A percentile compares a stretch with the other conserved stretches of the same genome.
Conservation (phyloP, 2,888 invertebrate species). For the Leucophora obtusa region DNA sequence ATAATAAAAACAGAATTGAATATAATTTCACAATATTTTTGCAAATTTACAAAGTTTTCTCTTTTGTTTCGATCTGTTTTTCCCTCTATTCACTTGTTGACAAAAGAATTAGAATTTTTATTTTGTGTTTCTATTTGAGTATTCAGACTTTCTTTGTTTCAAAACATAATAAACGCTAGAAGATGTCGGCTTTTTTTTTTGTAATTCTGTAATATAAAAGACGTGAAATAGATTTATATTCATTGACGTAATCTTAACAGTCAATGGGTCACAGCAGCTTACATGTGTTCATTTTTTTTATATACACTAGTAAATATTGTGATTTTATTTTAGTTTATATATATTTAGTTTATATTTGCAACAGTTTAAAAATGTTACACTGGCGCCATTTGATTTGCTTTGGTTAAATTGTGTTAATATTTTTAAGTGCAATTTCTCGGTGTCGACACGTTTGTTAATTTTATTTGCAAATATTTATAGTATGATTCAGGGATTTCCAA, state of each 20-base stretch:
- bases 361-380: background rate
- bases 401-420: background rate
- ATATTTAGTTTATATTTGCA: background rate
- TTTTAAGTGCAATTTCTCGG: background rate
- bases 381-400: background rate
- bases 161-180: background rate
- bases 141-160: slow-evolving; percentile 3
- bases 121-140: background rate
- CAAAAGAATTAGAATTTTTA: background rate
- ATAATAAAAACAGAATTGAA: slow-evolving; percentile 39
- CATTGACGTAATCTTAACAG: background rate
- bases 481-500: too few species aligned
- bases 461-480: too few species aligned
- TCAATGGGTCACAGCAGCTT: background rate
- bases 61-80: slow-evolving; percentile 35
- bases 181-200: too few species aligned
- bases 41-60: slow-evolving; percentile 50
- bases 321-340: background rate
- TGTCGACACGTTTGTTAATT: too few species aligned
- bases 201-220: background rate
- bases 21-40: slow-evolving; percentile 59
- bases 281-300: background rate
- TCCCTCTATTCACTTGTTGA: background rate
- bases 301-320: background rate
- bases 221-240: background rate